These are phyloP conservation scores for Arenicola marina DNA, from an alignment of 2,888 invertebrate genomes.

Conservation along the genomic window DNA sequence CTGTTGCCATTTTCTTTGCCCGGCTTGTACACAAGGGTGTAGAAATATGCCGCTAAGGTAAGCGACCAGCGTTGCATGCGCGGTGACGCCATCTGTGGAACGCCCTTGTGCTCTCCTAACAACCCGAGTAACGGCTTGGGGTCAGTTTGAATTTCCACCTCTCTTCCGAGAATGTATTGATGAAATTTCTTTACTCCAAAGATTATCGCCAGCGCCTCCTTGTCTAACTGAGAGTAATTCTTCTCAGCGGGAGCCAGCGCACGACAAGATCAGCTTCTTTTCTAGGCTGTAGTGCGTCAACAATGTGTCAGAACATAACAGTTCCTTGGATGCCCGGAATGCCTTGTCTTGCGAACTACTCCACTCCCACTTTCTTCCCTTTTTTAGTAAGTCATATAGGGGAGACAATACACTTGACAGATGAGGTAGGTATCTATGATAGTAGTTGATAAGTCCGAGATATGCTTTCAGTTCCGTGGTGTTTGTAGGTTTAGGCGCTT, in stretches of 20 bases:
- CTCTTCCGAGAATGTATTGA: constrained; percentile 35
- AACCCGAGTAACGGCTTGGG: constrained; percentile 24
- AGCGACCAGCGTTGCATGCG: constrained; percentile 48
- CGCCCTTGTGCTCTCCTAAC: constrained; percentile 11
- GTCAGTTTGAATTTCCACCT: constrained; percentile 25
- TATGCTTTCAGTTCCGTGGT: background rate
- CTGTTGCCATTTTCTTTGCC: too few relatives aligned
- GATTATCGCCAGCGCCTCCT: constrained; percentile 25
- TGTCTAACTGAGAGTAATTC: constrained; percentile 4
- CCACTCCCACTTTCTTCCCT: constrained; percentile 5
- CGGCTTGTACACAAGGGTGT: constrained; percentile 1
- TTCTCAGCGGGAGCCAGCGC: too few relatives aligned
- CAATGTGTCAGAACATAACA: background rate
- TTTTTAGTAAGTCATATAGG: background rate
- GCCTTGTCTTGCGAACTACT: background rate
- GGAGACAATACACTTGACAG: background rate
- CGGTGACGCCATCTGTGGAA: constrained; percentile 47
- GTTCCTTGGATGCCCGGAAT: background rate
- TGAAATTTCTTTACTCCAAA: constrained; percentile 36
- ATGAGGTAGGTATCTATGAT: background rate
- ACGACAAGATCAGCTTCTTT: constrained; percentile 44
- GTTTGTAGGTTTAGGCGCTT: constrained; percentile 1
- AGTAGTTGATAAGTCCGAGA: constrained; percentile 6
- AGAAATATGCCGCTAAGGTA: constrained; percentile 4
- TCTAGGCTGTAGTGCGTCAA: background rate